Conservation (phyloP, 2,888 invertebrate genomes). For the Sturmia bella region DNA sequence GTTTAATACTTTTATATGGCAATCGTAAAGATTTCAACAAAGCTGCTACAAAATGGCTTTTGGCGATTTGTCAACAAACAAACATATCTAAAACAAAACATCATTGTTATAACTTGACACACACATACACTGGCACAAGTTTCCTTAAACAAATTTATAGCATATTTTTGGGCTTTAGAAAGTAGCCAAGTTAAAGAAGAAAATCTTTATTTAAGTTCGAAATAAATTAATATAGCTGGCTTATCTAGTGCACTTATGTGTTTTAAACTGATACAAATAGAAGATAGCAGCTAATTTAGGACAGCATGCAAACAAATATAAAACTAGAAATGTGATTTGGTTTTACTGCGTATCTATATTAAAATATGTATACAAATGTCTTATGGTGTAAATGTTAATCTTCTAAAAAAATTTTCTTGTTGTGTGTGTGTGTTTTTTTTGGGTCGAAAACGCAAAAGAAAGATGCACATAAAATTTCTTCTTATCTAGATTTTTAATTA, state of each 20-base stretch:
- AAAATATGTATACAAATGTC: constrained; percentile 4
- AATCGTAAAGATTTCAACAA: neutral
- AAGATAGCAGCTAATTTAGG: constrained; percentile 63
- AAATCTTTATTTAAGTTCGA: constrained; percentile 32
- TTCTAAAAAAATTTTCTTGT: too few species aligned
- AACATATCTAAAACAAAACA: neutral
- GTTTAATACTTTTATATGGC: neutral
- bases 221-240: constrained; percentile 56
- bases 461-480: constrained; percentile 42
- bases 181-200: neutral
- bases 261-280: neutral
- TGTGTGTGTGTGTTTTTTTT: constrained; percentile 14
- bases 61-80: constrained; percentile 47
- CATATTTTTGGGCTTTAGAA: neutral
- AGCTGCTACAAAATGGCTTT: constrained; percentile 32
- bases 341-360: too few species aligned
- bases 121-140: neutral
- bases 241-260: constrained; percentile 55
- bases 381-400: constrained; percentile 57
- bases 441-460: neutral
- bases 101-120: neutral
- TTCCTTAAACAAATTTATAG: neutral
- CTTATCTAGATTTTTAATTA: constrained; percentile 70
- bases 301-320: constrained; percentile 53
- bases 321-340: constrained; percentile 31